These are phyloP conservation scores for Clarias platycephalus DNA, from an alignment of 2,797 vertebrate genomes.

Conservation along the genomic window DNA sequence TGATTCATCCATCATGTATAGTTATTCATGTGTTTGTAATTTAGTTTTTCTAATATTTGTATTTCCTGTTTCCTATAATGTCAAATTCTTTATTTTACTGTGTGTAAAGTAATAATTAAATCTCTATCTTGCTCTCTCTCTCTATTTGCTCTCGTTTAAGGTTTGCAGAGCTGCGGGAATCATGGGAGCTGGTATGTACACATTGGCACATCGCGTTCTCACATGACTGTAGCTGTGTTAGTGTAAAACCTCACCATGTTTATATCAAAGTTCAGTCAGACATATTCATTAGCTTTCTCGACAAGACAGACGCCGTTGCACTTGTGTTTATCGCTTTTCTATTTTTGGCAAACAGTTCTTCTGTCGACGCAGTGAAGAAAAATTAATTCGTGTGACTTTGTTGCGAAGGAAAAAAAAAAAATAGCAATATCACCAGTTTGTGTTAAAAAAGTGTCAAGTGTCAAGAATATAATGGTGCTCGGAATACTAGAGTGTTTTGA, in stretches of 20 bases:
- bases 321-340: neutral
- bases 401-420: neutral
- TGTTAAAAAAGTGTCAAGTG: neutral
- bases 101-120: no score
- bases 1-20: no score
- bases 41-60: no score
- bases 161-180: conserved; percentile 51
- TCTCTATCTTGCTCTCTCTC: no score
- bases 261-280: no score
- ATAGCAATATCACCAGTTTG: neutral
- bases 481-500: neutral
- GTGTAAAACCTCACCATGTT: neutral
- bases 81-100: no score
- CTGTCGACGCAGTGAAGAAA: neutral
- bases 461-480: neutral
- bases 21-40: no score
- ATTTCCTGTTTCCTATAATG: no score
- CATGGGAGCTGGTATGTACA: conserved; percentile 57
- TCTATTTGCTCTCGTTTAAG: neutral
- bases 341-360: neutral
- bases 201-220: neutral
- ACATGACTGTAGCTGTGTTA: neutral
- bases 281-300: neutral
- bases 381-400: neutral
- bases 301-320: neutral